A percentile compares a stretch with the other conserved stretches of the same genome.
phyloP scores from a whole-genome alignment of 2,797 vertebrate genomes.

The Podarcis lilfordi region DNA sequence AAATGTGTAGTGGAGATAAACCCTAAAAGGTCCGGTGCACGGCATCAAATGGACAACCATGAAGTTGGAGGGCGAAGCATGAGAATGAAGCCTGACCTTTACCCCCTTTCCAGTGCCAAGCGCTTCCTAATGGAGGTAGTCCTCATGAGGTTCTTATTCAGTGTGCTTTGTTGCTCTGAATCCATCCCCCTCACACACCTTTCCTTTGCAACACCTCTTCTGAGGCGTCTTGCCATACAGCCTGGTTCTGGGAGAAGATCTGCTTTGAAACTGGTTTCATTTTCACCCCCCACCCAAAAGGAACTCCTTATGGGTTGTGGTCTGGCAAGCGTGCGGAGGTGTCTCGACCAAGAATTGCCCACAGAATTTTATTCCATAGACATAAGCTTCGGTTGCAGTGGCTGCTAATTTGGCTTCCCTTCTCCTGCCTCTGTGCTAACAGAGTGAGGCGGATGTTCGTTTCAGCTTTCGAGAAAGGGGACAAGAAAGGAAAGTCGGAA shows the following conservation, averaged over 20 bases:
- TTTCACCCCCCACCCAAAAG: not conserved
- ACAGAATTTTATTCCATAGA: not conserved
- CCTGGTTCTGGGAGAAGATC: too few relatives aligned
- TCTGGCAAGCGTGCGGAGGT: too few relatives aligned
- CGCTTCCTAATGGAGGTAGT: too few relatives aligned
- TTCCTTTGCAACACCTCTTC: not conserved
- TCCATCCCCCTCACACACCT: not conserved
- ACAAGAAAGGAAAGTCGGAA: slow-evolving; percentile 5
- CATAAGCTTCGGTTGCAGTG: not conserved
- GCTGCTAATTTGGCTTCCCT: not conserved
- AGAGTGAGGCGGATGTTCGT: not conserved
- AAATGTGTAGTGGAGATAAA: not conserved
- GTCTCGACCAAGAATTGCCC: not conserved
- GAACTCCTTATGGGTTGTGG: slow-evolving; percentile 41
- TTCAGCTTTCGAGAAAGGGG: not conserved
- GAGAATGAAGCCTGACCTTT: not conserved
- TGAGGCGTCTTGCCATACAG: not conserved
- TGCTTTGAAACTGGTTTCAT: not conserved
- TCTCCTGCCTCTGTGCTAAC: too few relatives aligned
- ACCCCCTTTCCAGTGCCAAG: too few relatives aligned
- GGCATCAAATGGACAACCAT: not conserved
- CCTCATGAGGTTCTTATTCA: not conserved
- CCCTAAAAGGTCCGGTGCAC: not conserved
- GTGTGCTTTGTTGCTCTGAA: not conserved
- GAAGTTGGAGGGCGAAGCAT: not conserved